Conservation (phyloP, 1,140 invertebrate genomes). For the Lasioglossum albipes region DNA sequence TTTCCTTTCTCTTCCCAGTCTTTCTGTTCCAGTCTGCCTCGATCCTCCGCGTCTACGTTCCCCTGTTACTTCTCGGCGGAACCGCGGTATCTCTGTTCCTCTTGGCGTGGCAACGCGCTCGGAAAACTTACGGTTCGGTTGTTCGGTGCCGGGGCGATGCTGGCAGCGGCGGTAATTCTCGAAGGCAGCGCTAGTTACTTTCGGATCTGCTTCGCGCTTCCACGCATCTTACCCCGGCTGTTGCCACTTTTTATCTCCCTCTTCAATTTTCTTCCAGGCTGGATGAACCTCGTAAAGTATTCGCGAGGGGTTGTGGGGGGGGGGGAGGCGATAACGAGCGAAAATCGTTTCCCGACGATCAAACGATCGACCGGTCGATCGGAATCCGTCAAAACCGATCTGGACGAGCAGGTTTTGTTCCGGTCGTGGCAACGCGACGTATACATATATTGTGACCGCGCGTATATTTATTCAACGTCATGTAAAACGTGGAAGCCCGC, state of each 20-base stretch:
- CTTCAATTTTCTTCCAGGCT: conserved; percentile 9
- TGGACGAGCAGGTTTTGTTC: too few relatives aligned
- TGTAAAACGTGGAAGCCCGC: conserved; percentile 19
- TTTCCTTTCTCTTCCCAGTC: conserved; percentile 41
- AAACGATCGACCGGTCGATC: not conserved
- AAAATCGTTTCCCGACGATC: conserved; percentile 1
- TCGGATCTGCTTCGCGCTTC: conserved; percentile 33
- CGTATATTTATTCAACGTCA: conserved; percentile 17
- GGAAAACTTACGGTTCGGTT: conserved; percentile 39
- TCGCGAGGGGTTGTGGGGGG: not conserved
- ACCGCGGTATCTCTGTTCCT: not conserved
- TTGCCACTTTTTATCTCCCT: conserved; percentile 4
- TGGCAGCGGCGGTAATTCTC: conserved; percentile 35
- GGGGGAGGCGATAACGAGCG: not conserved
- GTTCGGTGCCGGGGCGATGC: not conserved
- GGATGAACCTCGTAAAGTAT: not conserved
- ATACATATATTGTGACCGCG: too few relatives aligned
- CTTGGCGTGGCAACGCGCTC: conserved; percentile 16
- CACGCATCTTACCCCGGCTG: conserved; percentile 21
- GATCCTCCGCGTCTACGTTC: not conserved
- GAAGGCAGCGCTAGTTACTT: conserved; percentile 41
- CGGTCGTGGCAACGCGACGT: too few relatives aligned
- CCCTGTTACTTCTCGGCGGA: not conserved
- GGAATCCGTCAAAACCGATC: too few relatives aligned
- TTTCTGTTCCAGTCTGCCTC: not conserved